These are phyloP conservation scores for Chalcis sispes DNA, from an alignment of 2,888 invertebrate species.

Conservation along the genomic window DNA sequence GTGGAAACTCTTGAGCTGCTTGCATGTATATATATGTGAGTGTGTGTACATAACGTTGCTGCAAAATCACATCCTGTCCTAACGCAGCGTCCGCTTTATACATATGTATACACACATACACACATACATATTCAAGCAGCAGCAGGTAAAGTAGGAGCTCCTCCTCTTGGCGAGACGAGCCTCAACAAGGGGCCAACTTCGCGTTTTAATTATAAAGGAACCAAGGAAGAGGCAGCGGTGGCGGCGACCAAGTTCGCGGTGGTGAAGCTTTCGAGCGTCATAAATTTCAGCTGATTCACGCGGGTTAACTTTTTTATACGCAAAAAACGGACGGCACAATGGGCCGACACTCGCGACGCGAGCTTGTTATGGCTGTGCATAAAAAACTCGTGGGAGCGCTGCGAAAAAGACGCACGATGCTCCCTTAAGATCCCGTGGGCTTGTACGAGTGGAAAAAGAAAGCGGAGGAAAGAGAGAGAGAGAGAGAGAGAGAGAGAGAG, in stretches of 20 bases:
- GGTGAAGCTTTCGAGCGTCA: slow-evolving; percentile 26
- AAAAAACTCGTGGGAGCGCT: too few relatives aligned
- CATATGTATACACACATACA: neutral
- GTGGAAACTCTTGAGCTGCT: neutral
- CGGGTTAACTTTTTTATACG: neutral
- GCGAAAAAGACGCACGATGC: too few relatives aligned
- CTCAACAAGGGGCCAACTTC: slow-evolving; percentile 7
- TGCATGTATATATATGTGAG: slow-evolving; percentile 8
- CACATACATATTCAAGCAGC: neutral
- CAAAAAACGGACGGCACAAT: too few relatives aligned
- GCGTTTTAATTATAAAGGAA: slow-evolving; percentile 42
- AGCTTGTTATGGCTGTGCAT: too few relatives aligned
- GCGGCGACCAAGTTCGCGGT: too few relatives aligned
- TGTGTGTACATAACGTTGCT: neutral
- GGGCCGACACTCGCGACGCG: too few relatives aligned
- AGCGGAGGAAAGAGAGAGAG: too few relatives aligned
- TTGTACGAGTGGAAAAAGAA: too few relatives aligned
- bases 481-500: too few relatives aligned
- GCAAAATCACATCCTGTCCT: neutral
- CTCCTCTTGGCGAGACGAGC: neutral
- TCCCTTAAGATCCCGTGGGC: too few relatives aligned
- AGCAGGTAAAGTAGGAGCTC: too few relatives aligned
- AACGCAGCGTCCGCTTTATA: too few relatives aligned
- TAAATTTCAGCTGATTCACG: slow-evolving; percentile 34
- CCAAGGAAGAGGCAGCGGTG: neutral